These are phyloP conservation scores for Planococcus citri DNA, from an alignment of 1,140 invertebrate species.

Conservation along the genomic window DNA sequence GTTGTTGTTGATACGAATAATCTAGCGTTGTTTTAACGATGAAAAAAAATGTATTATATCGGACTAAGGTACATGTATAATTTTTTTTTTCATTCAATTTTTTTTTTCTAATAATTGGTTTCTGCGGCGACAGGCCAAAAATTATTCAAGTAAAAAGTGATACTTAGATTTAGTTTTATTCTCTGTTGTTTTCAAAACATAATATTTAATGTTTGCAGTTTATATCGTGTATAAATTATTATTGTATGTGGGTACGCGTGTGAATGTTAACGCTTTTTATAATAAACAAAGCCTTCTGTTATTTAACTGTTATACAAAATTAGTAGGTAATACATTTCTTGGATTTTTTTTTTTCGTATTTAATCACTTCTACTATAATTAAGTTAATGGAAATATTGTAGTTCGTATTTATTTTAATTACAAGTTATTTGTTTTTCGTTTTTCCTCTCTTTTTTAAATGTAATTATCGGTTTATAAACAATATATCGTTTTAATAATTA, in stretches of 20 bases:
- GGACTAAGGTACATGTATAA: not conserved
- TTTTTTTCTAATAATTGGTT: not conserved
- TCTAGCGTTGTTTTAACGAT: no score
- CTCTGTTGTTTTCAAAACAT: slow-evolving; percentile 18
- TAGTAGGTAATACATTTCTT: not conserved
- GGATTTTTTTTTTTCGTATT: slow-evolving; percentile 9
- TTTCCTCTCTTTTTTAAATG: not conserved
- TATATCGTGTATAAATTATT: slow-evolving; percentile 10
- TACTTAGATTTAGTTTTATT: slow-evolving; percentile 9
- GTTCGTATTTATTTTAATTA: slow-evolving; percentile 11
- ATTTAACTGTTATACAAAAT: not conserved
- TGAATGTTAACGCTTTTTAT: slow-evolving; percentile 15
- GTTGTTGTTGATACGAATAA: no score
- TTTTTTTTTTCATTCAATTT: not conserved
- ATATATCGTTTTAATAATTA: slow-evolving; percentile 11
- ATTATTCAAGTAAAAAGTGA: slow-evolving; percentile 14
- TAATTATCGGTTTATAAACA: not conserved
- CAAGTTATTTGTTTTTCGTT: slow-evolving; percentile 5
- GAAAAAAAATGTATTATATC: not conserved
- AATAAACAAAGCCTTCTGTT: not conserved
- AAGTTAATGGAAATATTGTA: slow-evolving; percentile 14
- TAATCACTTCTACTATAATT: not conserved
- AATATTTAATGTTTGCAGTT: slow-evolving; percentile 5
- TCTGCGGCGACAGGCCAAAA: not conserved
- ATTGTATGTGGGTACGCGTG: slow-evolving; percentile 14